A percentile compares a stretch with the other conserved stretches of the same genome.
Conservation (phyloP, 2,888 invertebrate species). For the Drosophila buzzatii region DNA sequence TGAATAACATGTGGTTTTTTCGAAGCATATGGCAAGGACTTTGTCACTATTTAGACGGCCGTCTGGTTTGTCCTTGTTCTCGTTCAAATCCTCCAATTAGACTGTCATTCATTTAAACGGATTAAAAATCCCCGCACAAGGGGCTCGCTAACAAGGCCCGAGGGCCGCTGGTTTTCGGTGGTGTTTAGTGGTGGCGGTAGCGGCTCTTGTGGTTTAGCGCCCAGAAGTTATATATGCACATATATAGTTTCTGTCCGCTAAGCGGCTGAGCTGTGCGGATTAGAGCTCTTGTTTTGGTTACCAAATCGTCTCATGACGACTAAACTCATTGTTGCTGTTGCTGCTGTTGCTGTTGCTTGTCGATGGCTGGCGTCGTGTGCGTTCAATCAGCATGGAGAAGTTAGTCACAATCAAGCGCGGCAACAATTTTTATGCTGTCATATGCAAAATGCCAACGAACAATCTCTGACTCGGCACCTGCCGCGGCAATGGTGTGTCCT, state of each 20-base stretch:
- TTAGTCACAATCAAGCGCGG: slow-evolving; percentile 67
- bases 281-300: slow-evolving; percentile 78
- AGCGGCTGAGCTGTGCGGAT: slow-evolving; percentile 64
- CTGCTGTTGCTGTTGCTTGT: slow-evolving; percentile 16
- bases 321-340: slow-evolving; percentile 10
- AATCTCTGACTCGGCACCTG: slow-evolving; percentile 47
- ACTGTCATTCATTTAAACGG: slow-evolving; percentile 85
- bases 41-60: slow-evolving; percentile 81
- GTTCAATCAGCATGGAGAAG: slow-evolving; percentile 73
- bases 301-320: slow-evolving; percentile 70
- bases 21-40: slow-evolving; percentile 85
- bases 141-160: slow-evolving; percentile 60
- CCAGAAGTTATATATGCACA: slow-evolving; percentile 16
- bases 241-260: slow-evolving; percentile 31
- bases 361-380: slow-evolving; percentile 42
- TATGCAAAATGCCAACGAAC: slow-evolving; percentile 69
- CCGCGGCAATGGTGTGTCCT: slow-evolving; percentile 18
- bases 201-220: slow-evolving; percentile 65
- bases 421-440: slow-evolving; percentile 70
- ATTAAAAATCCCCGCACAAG: slow-evolving; percentile 73
- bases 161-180: slow-evolving; percentile 47
- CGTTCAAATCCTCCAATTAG: slow-evolving; percentile 84
- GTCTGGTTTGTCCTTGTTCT: slow-evolving; percentile 50
- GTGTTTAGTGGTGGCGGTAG: slow-evolving; percentile 33
- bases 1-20: slow-evolving; percentile 86